Percentiles rank a stretch among this genome's conserved stretches.
phyloP scores from a whole-genome alignment of 2,113 vertebrate genomes.

The Alectura lathami region DNA sequence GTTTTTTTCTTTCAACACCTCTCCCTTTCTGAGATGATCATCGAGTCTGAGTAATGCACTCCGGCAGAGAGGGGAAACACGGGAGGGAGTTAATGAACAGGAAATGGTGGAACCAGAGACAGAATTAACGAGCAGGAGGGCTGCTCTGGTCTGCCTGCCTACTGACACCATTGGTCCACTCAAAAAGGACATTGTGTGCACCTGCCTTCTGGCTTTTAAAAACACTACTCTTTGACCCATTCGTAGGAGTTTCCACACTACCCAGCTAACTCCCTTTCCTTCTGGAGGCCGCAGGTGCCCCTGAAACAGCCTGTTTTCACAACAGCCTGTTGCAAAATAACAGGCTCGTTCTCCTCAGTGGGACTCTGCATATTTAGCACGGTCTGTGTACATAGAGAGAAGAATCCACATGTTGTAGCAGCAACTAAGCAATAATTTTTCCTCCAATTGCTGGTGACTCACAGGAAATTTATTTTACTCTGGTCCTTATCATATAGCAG shows the following conservation, averaged over 20 bases:
- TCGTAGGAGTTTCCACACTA: constrained; percentile 16
- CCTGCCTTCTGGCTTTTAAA: constrained; percentile 51
- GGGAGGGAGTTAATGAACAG: constrained; percentile 17
- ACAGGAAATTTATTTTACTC: constrained; percentile 5
- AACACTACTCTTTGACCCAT: not conserved
- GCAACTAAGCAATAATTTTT: not conserved
- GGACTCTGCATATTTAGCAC: not conserved
- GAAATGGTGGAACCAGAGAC: not conserved
- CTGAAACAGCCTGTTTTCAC: not conserved
- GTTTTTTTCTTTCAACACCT: constrained; percentile 24
- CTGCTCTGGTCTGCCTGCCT: not conserved
- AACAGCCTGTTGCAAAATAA: not conserved
- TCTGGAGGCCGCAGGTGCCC: constrained; percentile 13
- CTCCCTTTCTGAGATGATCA: not conserved
- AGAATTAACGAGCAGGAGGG: constrained; percentile 25
- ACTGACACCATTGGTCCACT: not conserved
- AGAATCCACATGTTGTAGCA: not conserved
- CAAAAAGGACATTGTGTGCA: constrained; percentile 52
- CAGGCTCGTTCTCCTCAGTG: not conserved
- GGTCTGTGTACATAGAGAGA: not conserved
- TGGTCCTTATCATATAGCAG: not conserved
- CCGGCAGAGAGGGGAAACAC: not conserved
- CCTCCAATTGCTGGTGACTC: not conserved
- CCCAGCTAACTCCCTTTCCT: not conserved
- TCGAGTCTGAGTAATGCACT: not conserved